Evolutionary conservation across 2,888 invertebrate species (phyloP), one percentile per base, ranked within the genome.

Genomic region (Amphimallon solstitiale): DNA sequence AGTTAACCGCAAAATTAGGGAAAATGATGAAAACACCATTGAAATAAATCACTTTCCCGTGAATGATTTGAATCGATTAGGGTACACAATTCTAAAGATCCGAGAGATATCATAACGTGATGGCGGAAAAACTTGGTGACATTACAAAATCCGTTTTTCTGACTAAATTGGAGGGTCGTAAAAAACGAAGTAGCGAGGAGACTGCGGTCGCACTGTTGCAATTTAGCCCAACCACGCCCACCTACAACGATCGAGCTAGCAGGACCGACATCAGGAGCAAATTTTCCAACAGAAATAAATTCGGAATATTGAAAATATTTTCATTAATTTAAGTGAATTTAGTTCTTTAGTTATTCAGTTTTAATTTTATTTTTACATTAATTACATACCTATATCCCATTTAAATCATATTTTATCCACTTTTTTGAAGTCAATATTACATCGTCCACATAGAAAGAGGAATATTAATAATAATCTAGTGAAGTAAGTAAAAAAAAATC

Each of bases 161-260:
- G 70, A 73, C 74, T 76, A 81, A 81, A 81, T 81, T 81, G 81
- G 79, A 76, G 79, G 79, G 78, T 79, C 79, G 79, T 81, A 81
- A 81, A 81, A 81, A 80, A 77, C 73, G 75, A 73, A 76, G 75
- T 75, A 74, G 74, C 74, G 75, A 73, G 71, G 75, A 76, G 68
- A 78, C 77, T 74, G 71, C 77, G 79, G 77, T 74, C 78, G 78
- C 78, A 76, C 76, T 81, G 79, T 78, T 76, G 80, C 81, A 80
- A 81, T 80, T 80, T 80, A 78, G 77, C 74, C 68, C 71, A 34
- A 75, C 65, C 76, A 78, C 79, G 79, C 81, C 80, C 74, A 59
- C 72, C 73, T 72, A 74, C 76, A 77, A 71, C 72, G 71, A 69
- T 67, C 71, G 65, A 73, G 71, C 73, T 12, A 45, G 60, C 71